Conservation (phyloP, 2,888 invertebrate genomes). For the Pinctada fucata region DNA sequence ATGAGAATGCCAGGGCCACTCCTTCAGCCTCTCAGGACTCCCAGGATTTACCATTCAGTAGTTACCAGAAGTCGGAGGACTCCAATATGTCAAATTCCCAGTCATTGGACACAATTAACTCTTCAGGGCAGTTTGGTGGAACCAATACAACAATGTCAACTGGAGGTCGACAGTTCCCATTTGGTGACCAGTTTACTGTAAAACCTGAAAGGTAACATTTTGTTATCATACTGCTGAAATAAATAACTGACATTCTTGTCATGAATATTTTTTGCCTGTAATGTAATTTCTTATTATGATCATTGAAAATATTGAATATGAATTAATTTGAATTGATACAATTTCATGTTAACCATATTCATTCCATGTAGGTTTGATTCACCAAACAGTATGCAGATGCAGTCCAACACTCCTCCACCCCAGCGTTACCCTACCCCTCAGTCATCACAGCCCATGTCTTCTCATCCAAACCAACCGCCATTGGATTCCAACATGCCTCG, state of each 20-base stretch:
- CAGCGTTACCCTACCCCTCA: conserved; percentile 31
- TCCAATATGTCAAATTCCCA: conserved; percentile 23
- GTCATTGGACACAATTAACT: conserved; percentile 9
- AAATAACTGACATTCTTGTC: no score
- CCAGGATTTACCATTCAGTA: conserved; percentile 12
- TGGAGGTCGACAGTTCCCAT: conserved; percentile 60
- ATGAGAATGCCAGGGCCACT: background rate
- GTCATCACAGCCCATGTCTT: conserved; percentile 36
- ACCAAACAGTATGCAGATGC: conserved; percentile 28
- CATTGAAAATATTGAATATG: no score
- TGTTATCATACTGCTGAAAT: no score
- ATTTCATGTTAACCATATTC: background rate
- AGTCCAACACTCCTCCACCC: conserved; percentile 25
- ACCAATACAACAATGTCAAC: conserved; percentile 35
- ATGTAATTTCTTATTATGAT: no score
- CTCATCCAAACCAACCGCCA: conserved; percentile 29
- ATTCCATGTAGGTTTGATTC: conserved; percentile 60
- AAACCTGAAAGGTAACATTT: conserved; percentile 64
- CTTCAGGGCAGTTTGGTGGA: conserved; percentile 8
- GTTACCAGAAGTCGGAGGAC: conserved; percentile 9
- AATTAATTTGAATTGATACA: no score
- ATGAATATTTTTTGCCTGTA: no score
- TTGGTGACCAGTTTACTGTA: conserved; percentile 63
- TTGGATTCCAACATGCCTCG: conserved; percentile 23
- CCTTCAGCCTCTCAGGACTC: conserved; percentile 10